Percentiles rank a stretch among this genome's conserved stretches.
These are phyloP conservation scores for Phalacrocorax aristotelis DNA, from an alignment of 2,113 vertebrate species.

Conservation along the genomic window DNA sequence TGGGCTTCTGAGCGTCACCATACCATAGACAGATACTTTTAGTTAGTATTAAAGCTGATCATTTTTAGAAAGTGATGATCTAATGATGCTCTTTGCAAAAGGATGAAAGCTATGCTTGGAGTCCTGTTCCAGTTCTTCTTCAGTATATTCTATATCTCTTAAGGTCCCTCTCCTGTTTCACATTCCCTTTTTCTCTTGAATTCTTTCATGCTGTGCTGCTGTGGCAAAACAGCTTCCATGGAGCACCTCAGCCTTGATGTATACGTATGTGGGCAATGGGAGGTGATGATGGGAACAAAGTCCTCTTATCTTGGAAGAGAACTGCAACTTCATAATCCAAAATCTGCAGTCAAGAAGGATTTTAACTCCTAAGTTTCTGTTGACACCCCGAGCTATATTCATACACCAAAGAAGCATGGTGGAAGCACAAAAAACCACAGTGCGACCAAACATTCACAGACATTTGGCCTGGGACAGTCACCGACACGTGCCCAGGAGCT, in stretches of 20 bases:
- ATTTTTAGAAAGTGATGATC: not conserved
- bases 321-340: not conserved
- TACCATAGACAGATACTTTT: not conserved
- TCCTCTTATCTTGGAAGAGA: not conserved
- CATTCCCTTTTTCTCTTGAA: not conserved
- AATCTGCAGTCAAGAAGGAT: not conserved
- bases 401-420: not conserved
- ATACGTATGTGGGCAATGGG: not conserved
- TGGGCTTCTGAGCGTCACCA: not conserved
- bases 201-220: not conserved
- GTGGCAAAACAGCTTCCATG: not conserved
- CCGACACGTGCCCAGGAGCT: not conserved
- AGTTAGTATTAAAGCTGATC: not conserved
- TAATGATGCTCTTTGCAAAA: not conserved
- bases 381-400: not conserved
- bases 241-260: not conserved
- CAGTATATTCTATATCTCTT: not conserved
- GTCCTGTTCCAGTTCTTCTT: not conserved
- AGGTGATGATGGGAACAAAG: not conserved
- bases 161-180: not conserved
- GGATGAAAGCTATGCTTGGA: not conserved
- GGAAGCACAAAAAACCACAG: not conserved
- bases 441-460: not conserved
- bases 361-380: not conserved
- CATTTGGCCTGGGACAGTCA: not conserved